A percentile compares a stretch with the other conserved stretches of the same genome.
These are phyloP conservation scores for Drosophila sp. DNA, from an alignment of 1,140 invertebrate genomes.

Conservation along the genomic window DNA sequence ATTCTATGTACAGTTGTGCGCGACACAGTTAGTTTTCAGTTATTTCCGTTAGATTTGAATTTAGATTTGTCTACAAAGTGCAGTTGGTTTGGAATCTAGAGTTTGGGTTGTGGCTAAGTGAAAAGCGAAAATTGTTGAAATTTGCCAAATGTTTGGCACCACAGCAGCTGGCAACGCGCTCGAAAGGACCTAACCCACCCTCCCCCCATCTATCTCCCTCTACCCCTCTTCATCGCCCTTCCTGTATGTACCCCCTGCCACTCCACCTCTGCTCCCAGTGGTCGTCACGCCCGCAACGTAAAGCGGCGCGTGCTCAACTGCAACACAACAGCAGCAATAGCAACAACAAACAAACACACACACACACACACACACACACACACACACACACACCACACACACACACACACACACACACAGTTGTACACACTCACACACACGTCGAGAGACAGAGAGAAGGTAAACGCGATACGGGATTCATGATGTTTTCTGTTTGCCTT, in stretches of 20 bases:
- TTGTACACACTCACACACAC: slow-evolving; percentile 9
- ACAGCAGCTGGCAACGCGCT: slow-evolving; percentile 8
- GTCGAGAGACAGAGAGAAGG: slow-evolving; percentile 8
- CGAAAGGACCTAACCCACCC: slow-evolving; percentile 12
- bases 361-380: slow-evolving; percentile 29
- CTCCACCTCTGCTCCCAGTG: slow-evolving; percentile 6
- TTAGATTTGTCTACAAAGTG: slow-evolving; percentile 11
- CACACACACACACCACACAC: slow-evolving; percentile 1
- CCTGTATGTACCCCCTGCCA: background rate
- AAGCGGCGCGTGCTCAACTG: slow-evolving; percentile 73
- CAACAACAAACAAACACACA: slow-evolving; percentile 13
- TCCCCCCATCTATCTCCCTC: background rate
- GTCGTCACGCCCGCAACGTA: slow-evolving; percentile 74
- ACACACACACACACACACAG: slow-evolving; percentile 21
- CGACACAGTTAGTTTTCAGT: background rate
- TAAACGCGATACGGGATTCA: slow-evolving; percentile 46
- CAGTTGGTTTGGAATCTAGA: slow-evolving; percentile 2
- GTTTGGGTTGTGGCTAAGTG: slow-evolving; percentile 38
- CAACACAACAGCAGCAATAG: slow-evolving; percentile 42
- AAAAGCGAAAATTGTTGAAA: slow-evolving; percentile 59
- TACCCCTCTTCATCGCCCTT: slow-evolving; percentile 27
- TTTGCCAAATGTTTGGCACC: slow-evolving; percentile 52
- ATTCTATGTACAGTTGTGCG: background rate
- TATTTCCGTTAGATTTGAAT: slow-evolving; percentile 2
- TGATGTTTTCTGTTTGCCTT: slow-evolving; percentile 47